Base-by-base conservation (phyloP, 2,888 invertebrate species). In the Diarsia rubi region DNA sequence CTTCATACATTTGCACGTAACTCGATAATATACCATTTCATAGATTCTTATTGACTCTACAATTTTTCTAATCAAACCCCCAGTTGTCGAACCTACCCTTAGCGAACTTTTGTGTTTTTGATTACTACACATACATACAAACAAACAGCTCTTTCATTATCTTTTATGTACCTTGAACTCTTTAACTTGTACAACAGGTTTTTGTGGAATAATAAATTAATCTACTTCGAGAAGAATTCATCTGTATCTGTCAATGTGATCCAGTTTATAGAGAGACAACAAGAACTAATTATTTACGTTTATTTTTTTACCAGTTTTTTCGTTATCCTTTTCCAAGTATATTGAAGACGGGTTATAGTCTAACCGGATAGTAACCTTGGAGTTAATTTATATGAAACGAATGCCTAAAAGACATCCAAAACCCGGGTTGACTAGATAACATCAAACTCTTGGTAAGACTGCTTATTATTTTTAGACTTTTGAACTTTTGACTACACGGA, bases 191-290 rank as follows among this genome's bases (percentile, higher is more conserved):
- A 42, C 14, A 42, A 59, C 75, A 31, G 14, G 66, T 67, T 60
- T n/a, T 16, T 37, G 31, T 45, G 11, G n/a, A 60, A 11, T n/a
- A 60, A 68, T 59, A 49, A 68, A 44, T 8, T 12, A 37, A 3
- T 16, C 14, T 8, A 11, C 60, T 60, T 62, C 42, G 14, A 14
- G 21, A 37, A n/a, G 14, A 42, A 62, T 60, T 60, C 11, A 60
- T n/a, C 12, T 62, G 12, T 62, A 60, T n/a, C 12, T 62, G 12
- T 62, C 42, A 62, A 42, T 60, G 60, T 62, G n/a, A 62, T 42
- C 42, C 37, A 62, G 60, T 42, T n/a, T 42, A 31, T 9, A 9
- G 1, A 57, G 1, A 57, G 27, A 19, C 57, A 19, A 45, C 24
- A 52, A 45, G n/a, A 73, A 45, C 12, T 21, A 21, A 14, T 45